These are phyloP conservation scores for Microtus obscurus DNA, from an alignment of 2,797 vertebrate species.

Conservation along the genomic window DNA sequence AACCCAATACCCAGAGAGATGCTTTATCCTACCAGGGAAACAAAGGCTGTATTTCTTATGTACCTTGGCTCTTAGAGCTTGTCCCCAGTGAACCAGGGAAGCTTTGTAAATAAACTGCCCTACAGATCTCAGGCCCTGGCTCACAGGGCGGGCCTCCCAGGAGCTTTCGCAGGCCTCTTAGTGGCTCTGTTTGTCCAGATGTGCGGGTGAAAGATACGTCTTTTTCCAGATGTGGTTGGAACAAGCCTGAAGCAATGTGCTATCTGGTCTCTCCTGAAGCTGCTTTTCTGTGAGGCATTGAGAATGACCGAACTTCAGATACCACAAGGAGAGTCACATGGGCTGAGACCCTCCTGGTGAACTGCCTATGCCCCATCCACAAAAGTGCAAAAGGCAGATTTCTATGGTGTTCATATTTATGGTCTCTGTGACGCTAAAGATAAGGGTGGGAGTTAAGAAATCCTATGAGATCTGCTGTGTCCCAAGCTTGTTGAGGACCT, in stretches of 20 bases:
- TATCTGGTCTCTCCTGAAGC: constrained; percentile 9
- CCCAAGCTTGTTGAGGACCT: neutral
- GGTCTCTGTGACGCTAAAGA: neutral
- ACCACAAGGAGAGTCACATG: neutral
- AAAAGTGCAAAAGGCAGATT: neutral
- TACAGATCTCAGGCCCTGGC: constrained; percentile 52
- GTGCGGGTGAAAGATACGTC: neutral
- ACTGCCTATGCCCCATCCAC: neutral
- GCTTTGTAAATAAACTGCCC: constrained; percentile 67
- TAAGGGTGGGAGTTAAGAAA: neutral
- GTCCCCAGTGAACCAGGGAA: constrained; percentile 59
- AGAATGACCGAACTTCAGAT: constrained; percentile 26
- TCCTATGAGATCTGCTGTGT: neutral
- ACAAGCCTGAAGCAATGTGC: neutral
- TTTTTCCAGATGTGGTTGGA: constrained; percentile 59
- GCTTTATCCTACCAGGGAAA: constrained; percentile 49
- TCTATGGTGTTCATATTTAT: neutral
- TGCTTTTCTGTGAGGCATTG: constrained; percentile 39
- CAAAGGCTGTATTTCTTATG: constrained; percentile 69
- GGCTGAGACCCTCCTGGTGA: neutral
- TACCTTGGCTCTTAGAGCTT: constrained; percentile 58
- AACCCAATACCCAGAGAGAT: constrained; percentile 71
- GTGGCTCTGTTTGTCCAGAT: constrained; percentile 57
- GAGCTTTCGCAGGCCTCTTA: constrained; percentile 44
- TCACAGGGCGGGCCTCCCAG: constrained; percentile 4